phyloP scores from a whole-genome alignment of 2,113 vertebrate species.

The Chloroceryle aenea region DNA sequence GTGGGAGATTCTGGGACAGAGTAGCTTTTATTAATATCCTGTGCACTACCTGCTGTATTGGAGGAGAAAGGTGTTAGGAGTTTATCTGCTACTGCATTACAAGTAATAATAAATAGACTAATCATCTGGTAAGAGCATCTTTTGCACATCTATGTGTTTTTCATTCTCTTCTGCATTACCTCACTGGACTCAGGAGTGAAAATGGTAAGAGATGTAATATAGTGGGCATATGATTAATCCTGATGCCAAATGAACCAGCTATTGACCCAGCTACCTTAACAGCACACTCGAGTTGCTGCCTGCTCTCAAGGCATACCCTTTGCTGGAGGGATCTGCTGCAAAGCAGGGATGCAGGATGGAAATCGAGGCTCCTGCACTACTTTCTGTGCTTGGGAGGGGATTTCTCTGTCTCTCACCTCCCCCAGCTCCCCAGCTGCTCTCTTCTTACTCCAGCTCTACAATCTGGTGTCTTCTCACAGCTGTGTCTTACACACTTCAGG shows the following conservation, averaged over 20 bases:
- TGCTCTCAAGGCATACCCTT: background rate
- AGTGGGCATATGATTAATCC: background rate
- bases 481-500: background rate
- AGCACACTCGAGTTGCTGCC: background rate
- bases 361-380: background rate
- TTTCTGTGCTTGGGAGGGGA: background rate
- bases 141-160: background rate
- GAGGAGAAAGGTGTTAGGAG: background rate
- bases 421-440: background rate
- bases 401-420: conserved; percentile 12
- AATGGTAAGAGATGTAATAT: background rate
- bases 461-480: background rate
- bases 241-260: conserved; percentile 3
- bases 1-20: background rate
- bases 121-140: background rate
- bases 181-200: background rate
- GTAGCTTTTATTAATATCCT: background rate
- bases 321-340: background rate
- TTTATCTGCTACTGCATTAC: background rate
- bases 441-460: background rate
- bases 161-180: background rate
- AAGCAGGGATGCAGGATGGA: background rate
- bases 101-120: background rate
- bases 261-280: background rate
- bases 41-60: background rate